These are phyloP conservation scores for Nasonia vitripennis DNA, from an alignment of 1,140 invertebrate species.

Conservation along the genomic window DNA sequence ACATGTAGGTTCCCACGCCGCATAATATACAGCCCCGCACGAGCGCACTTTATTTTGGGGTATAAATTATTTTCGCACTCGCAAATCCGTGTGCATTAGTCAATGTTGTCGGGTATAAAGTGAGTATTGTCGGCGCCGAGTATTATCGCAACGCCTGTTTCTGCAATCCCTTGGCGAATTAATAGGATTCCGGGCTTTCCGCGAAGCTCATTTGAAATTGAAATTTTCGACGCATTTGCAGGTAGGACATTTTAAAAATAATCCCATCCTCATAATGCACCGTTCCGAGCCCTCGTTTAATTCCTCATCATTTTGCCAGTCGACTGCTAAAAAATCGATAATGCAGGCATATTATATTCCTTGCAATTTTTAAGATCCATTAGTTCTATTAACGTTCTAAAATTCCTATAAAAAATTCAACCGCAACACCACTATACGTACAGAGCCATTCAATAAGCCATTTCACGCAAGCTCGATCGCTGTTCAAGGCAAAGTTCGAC, in stretches of 20 bases:
- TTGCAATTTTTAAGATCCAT: background rate
- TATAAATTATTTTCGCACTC: background rate
- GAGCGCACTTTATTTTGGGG: background rate
- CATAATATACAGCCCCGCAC: background rate
- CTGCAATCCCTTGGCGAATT: background rate
- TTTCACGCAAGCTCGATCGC: too few species aligned
- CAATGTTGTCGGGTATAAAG: background rate
- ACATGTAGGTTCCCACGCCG: background rate
- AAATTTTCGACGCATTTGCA: background rate
- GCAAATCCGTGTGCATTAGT: background rate
- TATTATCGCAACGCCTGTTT: too few species aligned
- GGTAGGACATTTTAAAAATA: background rate
- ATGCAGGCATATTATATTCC: background rate
- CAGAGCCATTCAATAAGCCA: background rate
- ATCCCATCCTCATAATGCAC: background rate
- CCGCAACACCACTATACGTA: background rate
- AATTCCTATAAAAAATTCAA: background rate
- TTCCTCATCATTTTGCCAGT: background rate
- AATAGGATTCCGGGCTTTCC: background rate
- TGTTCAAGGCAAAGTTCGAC: background rate
- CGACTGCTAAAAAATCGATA: background rate
- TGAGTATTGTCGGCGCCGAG: background rate
- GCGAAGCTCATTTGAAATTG: background rate
- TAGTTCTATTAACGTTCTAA: background rate
- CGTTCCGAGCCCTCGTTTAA: background rate